A percentile compares a stretch with the other conserved stretches of the same genome.
These are phyloP conservation scores for Trichopoda pennipes DNA, from an alignment of 2,888 invertebrate species.

Conservation along the genomic window DNA sequence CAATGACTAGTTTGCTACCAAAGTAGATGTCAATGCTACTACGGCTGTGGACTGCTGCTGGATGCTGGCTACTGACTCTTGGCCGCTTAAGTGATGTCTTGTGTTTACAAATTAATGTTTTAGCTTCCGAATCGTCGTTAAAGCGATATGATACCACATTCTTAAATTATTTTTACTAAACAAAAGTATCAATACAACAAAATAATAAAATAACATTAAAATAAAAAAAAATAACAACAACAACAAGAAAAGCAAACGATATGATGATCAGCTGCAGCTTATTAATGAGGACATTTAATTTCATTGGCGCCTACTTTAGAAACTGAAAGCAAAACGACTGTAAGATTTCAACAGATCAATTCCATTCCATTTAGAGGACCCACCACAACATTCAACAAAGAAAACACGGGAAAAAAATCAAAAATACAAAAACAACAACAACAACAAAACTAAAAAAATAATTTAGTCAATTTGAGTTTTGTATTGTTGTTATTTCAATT, in stretches of 20 bases:
- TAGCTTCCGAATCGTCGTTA: constrained; percentile 62
- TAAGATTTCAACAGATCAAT: constrained; percentile 18
- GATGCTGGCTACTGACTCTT: background rate
- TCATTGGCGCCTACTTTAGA: constrained; percentile 70
- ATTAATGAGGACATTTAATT: constrained; percentile 72
- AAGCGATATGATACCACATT: constrained; percentile 51
- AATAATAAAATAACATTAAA: constrained; percentile 1
- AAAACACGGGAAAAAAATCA: background rate
- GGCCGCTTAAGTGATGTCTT: constrained; percentile 64
- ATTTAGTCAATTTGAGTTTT: constrained; percentile 55
- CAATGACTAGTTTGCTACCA: constrained; percentile 16
- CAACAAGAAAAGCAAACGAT: background rate
- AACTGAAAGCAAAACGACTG: constrained; percentile 6
- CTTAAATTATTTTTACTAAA: constrained; percentile 51
- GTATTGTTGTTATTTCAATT: constrained; percentile 39
- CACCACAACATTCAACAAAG: constrained; percentile 28
- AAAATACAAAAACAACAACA: background rate
- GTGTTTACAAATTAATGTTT: constrained; percentile 69
- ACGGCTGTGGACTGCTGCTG: constrained; percentile 3
- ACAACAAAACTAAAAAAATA: constrained; percentile 38
- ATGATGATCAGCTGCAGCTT: constrained; percentile 64
- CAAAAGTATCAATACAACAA: constrained; percentile 53
- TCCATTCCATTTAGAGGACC: constrained; percentile 30
- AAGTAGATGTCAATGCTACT: constrained; percentile 15
- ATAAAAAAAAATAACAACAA: constrained; percentile 17